Percentiles rank a stretch among this genome's conserved stretches.
Evolutionary conservation across 1,140 invertebrate genomes (phyloP).

Genomic region (Dinoponera quadriceps): DNA sequence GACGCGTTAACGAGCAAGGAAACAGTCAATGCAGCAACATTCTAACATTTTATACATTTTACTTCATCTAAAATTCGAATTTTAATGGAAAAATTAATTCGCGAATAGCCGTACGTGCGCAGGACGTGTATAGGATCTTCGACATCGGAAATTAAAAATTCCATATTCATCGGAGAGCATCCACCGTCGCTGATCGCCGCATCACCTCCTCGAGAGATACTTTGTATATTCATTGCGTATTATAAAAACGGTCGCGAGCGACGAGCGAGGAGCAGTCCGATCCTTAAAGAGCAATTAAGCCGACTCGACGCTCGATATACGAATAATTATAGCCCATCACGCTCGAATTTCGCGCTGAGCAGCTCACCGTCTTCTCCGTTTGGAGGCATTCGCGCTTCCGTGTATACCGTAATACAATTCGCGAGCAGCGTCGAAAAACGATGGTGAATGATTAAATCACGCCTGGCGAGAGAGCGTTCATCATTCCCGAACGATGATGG

Average conservation of each 20-base stretch:
- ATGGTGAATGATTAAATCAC: conserved; percentile 63
- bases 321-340: conserved; percentile 49
- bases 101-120: background rate
- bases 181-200: conserved; percentile 12
- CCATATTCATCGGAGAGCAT: conserved; percentile 33
- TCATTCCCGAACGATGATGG: conserved; percentile 64
- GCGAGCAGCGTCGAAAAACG: conserved; percentile 39
- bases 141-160: conserved; percentile 34
- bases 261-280: background rate
- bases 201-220: conserved; percentile 10
- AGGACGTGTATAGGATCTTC: background rate
- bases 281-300: conserved; percentile 55
- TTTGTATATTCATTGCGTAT: conserved; percentile 57
- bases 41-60: background rate
- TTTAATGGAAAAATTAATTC: conserved; percentile 18
- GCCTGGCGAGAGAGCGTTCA: conserved; percentile 42
- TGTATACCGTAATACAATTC: conserved; percentile 25
- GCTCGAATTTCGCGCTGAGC: conserved; percentile 43
- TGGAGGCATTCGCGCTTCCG: background rate
- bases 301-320: conserved; percentile 21
- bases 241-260: conserved; percentile 36
- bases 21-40: no score
- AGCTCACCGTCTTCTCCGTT: conserved; percentile 33
- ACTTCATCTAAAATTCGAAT: background rate
- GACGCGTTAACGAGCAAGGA: background rate